Conservation (phyloP, 1,140 invertebrate species). For the Drosophila lowei region DNA sequence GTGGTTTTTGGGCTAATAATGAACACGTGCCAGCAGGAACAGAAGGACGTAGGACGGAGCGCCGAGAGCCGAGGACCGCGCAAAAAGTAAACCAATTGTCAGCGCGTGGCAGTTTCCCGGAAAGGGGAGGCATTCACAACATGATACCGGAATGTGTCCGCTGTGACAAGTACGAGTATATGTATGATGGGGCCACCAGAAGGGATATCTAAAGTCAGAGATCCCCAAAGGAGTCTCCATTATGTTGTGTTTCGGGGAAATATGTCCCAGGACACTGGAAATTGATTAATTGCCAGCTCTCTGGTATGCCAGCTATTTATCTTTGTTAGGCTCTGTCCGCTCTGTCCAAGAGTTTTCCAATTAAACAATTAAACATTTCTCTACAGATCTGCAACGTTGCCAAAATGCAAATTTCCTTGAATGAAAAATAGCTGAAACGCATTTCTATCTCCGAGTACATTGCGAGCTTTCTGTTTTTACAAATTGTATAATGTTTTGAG, state of each 20-base stretch:
- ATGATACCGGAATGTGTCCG: neutral
- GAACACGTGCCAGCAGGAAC: constrained; percentile 45
- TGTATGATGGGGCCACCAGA: neutral
- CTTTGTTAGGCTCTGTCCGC: neutral
- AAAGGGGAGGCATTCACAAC: neutral
- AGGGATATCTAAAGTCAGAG: neutral
- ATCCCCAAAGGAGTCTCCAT: too few species aligned
- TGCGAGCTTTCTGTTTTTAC: constrained; percentile 9
- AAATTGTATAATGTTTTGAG: constrained; percentile 13
- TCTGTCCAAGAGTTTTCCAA: neutral
- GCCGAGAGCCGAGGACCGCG: neutral
- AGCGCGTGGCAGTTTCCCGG: constrained; percentile 37
- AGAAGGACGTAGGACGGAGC: neutral
- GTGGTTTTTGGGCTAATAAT: constrained; percentile 43
- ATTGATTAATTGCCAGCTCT: constrained; percentile 10
- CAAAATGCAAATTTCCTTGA: neutral
- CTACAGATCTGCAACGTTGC: constrained; percentile 7
- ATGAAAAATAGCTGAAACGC: constrained; percentile 12
- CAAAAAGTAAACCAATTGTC: constrained; percentile 23
- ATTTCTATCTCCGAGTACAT: constrained; percentile 22
- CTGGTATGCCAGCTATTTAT: constrained; percentile 4
- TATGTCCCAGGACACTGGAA: neutral
- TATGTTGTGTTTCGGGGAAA: too few species aligned
- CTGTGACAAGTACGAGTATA: constrained; percentile 12
- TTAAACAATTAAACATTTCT: constrained; percentile 3